Percentiles rank a stretch among this genome's conserved stretches.
Evolutionary conservation across 2,888 invertebrate genomes (phyloP).

Genomic region (Tuta absoluta): DNA sequence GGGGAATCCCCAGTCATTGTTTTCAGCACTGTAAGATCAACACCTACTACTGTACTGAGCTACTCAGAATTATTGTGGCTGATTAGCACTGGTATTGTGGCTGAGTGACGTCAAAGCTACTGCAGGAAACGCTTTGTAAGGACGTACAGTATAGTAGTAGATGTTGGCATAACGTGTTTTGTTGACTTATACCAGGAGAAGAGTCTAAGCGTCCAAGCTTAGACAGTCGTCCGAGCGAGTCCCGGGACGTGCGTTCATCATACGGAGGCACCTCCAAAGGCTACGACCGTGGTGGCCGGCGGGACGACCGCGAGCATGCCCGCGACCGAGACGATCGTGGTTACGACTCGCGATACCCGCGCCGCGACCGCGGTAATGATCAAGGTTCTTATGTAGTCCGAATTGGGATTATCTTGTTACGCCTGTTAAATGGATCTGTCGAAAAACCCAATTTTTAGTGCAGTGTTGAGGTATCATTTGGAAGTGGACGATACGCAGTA

Average conservation of each 20-base stretch:
- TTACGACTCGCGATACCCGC: conserved; percentile 79
- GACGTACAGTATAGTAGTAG: no score
- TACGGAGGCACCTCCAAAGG: conserved; percentile 73
- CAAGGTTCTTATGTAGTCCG: conserved; percentile 2
- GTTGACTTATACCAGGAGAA: conserved; percentile 42
- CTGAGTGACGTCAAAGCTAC: no score
- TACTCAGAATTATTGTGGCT: no score
- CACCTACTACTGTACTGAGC: no score
- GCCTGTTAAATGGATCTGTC: neutral
- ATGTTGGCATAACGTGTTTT: no score
- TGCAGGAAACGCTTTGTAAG: no score
- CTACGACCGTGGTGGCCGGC: conserved; percentile 78
- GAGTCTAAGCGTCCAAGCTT: conserved; percentile 78
- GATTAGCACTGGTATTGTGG: no score
- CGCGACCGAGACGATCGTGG: conserved; percentile 82
- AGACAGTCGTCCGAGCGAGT: conserved; percentile 72
- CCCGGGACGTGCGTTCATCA: conserved; percentile 71
- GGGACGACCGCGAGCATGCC: conserved; percentile 79
- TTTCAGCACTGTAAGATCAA: no score
- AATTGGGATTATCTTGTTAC: neutral
- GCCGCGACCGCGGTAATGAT: conserved; percentile 70
- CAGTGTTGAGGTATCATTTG: no score
- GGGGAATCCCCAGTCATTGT: no score
- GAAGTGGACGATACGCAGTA: no score
- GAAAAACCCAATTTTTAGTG: neutral